phyloP scores from a whole-genome alignment of 2,888 invertebrate species.

The Dryocosmus kuriphilus region DNA sequence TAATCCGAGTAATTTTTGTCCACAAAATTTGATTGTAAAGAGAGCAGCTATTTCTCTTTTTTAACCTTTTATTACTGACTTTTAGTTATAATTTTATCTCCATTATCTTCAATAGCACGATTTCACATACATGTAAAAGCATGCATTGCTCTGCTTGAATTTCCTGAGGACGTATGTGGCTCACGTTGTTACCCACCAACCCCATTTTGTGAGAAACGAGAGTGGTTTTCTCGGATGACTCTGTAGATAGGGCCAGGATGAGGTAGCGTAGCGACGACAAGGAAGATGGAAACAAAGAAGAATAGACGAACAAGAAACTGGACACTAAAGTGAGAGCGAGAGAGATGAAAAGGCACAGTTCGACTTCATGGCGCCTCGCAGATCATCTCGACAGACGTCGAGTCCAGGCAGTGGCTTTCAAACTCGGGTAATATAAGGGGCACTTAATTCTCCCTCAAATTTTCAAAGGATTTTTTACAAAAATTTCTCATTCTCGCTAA shows the following conservation, averaged over 20 bases:
- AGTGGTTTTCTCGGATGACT: constrained; percentile 28
- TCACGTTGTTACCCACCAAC: constrained; percentile 22
- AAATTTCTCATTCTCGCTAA: background rate
- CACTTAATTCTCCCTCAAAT: constrained; percentile 33
- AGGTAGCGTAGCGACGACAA: constrained; percentile 50
- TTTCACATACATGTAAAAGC: background rate
- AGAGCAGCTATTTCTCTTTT: too few species aligned
- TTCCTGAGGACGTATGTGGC: constrained; percentile 1
- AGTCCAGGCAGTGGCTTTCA: constrained; percentile 46
- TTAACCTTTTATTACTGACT: too few species aligned
- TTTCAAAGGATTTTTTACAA: constrained; percentile 2
- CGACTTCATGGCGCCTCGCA: constrained; percentile 53
- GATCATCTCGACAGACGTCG: constrained; percentile 49
- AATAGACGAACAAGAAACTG: constrained; percentile 21
- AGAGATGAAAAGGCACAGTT: constrained; percentile 38
- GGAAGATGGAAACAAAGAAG: constrained; percentile 43
- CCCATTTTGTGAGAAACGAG: constrained; percentile 33
- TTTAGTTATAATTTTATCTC: background rate
- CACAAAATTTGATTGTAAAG: too few species aligned
- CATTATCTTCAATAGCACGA: background rate
- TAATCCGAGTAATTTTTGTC: too few species aligned
- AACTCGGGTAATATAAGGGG: constrained; percentile 37
- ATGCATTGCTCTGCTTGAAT: constrained; percentile 5
- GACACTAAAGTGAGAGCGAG: constrained; percentile 3
- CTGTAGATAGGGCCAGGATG: constrained; percentile 30